These are phyloP conservation scores for Chirona hameri DNA, from an alignment of 2,888 invertebrate genomes.

Conservation along the genomic window DNA sequence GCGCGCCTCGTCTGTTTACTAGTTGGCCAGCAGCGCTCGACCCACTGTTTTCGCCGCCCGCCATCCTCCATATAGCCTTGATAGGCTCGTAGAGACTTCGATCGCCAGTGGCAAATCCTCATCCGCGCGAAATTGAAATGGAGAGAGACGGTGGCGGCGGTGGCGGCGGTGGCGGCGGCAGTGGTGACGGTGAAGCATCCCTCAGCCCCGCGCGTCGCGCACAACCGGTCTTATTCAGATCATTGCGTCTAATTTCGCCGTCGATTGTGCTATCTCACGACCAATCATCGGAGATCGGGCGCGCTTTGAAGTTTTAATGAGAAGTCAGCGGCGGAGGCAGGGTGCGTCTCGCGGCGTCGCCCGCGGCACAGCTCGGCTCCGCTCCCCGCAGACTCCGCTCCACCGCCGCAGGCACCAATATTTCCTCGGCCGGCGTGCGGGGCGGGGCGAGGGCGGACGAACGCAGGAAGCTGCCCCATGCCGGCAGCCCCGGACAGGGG, in stretches of 20 bases:
- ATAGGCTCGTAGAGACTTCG: constrained; percentile 2
- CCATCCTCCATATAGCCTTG: neutral
- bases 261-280: neutral
- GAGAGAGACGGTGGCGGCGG: neutral
- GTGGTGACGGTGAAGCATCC: too few species aligned
- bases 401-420: neutral
- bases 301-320: constrained; percentile 22
- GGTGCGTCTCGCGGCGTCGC: neutral
- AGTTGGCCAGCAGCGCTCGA: neutral
- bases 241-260: neutral
- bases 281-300: constrained; percentile 23
- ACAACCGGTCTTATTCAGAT: neutral
- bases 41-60: neutral
- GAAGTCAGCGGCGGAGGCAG: neutral
- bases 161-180: neutral
- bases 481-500: neutral
- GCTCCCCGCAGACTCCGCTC: neutral
- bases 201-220: neutral
- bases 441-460: neutral
- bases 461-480: neutral
- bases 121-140: constrained; percentile 8
- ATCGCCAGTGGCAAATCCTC: neutral
- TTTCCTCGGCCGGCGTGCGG: neutral
- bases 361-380: neutral
- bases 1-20: neutral